phyloP scores from a whole-genome alignment of 2,888 invertebrate species.

The Cylloceria caligata region DNA sequence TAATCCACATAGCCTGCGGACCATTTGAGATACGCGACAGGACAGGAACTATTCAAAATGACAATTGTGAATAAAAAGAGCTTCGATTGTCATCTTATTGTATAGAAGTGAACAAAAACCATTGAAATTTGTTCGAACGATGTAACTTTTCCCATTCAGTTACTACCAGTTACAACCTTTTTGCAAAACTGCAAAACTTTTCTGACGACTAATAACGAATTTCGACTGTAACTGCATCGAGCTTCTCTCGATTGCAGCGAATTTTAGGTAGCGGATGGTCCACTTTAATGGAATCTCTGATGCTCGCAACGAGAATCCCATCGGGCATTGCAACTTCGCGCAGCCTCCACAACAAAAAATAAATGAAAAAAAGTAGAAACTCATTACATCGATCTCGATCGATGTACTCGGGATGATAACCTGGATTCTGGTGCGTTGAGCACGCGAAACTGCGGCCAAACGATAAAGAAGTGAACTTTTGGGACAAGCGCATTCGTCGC shows the following conservation, averaged over 20 bases:
- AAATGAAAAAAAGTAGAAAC: conserved; percentile 5
- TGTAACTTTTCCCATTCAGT: neutral
- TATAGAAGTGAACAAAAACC: neutral
- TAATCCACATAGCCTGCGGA: neutral
- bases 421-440: conserved; percentile 7
- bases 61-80: neutral
- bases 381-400: conserved; percentile 38
- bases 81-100: neutral
- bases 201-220: conserved; percentile 19
- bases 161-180: neutral
- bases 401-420: conserved; percentile 15
- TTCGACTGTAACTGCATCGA: conserved; percentile 1
- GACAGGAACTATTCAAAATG: neutral
- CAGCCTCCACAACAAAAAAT: conserved; percentile 8
- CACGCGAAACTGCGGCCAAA: conserved; percentile 26
- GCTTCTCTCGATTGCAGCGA: neutral
- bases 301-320: neutral
- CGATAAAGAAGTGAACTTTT: conserved; percentile 30
- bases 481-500: neutral
- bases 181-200: neutral
- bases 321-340: neutral
- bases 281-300: conserved; percentile 29
- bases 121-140: neutral
- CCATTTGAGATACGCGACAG: neutral
- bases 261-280: conserved; percentile 21